These are phyloP conservation scores for Dermolepida albohirtum DNA, from an alignment of 2,888 invertebrate species.

Conservation along the genomic window DNA sequence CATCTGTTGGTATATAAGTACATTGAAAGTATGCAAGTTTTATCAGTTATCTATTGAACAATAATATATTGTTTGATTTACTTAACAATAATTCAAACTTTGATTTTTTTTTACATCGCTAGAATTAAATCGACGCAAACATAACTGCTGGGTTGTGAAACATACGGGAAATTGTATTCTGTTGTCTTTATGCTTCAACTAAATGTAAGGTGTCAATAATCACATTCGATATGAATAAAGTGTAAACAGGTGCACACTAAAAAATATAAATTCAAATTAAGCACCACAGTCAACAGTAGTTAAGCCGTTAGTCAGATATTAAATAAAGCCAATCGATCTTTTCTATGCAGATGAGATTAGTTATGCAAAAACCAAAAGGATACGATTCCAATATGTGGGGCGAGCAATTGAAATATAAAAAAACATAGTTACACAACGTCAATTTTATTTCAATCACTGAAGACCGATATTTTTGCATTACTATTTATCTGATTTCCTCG, in stretches of 20 bases:
- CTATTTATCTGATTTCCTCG: too few relatives aligned
- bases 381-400: background rate
- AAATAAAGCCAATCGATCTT: slow-evolving; percentile 49
- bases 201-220: background rate
- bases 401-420: background rate
- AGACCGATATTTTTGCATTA: too few relatives aligned
- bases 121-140: background rate
- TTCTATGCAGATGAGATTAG: slow-evolving; percentile 40
- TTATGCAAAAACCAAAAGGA: slow-evolving; percentile 26
- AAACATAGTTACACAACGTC: too few relatives aligned
- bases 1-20: too few relatives aligned
- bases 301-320: slow-evolving; percentile 51
- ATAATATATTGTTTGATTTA: too few relatives aligned
- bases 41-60: too few relatives aligned
- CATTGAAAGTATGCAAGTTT: too few relatives aligned
- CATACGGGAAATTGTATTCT: too few relatives aligned
- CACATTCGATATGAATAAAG: background rate
- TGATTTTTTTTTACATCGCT: too few relatives aligned
- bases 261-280: slow-evolving; percentile 45
- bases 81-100: background rate
- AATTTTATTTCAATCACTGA: too few relatives aligned
- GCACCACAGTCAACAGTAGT: slow-evolving; percentile 45
- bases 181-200: background rate
- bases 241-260: slow-evolving; percentile 36
- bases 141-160: too few relatives aligned